Evolutionary conservation across 2,797 vertebrate species (phyloP).

Genomic region (Enteromius fasciolatus): DNA sequence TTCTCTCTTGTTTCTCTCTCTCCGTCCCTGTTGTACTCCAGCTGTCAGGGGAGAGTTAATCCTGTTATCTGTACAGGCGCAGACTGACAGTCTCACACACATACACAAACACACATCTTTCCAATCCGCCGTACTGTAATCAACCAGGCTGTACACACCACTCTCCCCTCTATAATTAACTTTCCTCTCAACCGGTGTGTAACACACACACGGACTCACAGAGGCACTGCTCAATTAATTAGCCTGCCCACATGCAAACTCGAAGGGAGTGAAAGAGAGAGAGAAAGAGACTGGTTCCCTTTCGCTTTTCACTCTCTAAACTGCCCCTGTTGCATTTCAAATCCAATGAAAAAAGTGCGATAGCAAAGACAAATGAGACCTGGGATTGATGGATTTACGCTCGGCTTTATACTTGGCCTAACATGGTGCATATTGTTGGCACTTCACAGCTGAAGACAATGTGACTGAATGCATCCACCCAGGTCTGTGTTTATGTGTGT

Average conservation of each 20-base stretch:
- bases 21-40: slow-evolving; percentile 68
- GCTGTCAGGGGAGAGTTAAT: slow-evolving; percentile 76
- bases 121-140: slow-evolving; percentile 65
- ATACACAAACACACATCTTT: slow-evolving; percentile 54
- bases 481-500: slow-evolving; percentile 18
- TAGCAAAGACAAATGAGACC: slow-evolving; percentile 27
- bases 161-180: slow-evolving; percentile 57
- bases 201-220: slow-evolving; percentile 41
- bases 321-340: slow-evolving; percentile 19
- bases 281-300: slow-evolving; percentile 31
- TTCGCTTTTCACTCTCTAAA: slow-evolving; percentile 19
- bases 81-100: slow-evolving; percentile 70
- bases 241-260: slow-evolving; percentile 45
- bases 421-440: background rate
- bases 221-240: slow-evolving; percentile 52
- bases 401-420: slow-evolving; percentile 5
- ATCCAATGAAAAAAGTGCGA: slow-evolving; percentile 27
- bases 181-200: slow-evolving; percentile 47
- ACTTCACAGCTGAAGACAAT: background rate
- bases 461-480: slow-evolving; percentile 20
- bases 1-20: slow-evolving; percentile 56
- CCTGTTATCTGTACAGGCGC: slow-evolving; percentile 77
- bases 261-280: background rate
- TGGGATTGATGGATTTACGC: background rate
- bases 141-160: slow-evolving; percentile 64